phyloP scores from a whole-genome alignment of 1,140 invertebrate species.

The Matsumurasca onukii region DNA sequence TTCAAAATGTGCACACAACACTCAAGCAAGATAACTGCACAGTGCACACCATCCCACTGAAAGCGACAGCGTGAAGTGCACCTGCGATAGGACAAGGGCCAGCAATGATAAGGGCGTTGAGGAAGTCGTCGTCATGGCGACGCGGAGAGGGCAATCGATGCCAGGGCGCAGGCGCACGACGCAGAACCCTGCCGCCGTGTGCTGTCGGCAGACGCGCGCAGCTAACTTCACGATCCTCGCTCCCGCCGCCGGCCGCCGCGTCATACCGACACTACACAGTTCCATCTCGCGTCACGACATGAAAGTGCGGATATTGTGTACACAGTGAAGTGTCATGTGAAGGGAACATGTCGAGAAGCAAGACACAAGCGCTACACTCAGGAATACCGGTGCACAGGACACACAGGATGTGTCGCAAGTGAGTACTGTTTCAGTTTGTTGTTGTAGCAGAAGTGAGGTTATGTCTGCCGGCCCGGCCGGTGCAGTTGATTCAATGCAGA shows the following conservation, averaged over 20 bases:
- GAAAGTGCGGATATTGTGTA: too few relatives aligned
- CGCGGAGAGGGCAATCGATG: constrained; percentile 7
- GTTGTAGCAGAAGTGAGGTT: constrained; percentile 10
- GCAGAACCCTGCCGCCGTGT: too few relatives aligned
- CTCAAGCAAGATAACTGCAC: too few relatives aligned
- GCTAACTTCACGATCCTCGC: too few relatives aligned
- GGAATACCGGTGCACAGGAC: not conserved
- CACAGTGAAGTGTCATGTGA: too few relatives aligned
- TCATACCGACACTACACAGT: not conserved
- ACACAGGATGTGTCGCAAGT: constrained; percentile 23
- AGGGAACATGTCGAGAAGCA: constrained; percentile 7
- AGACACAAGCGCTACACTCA: not conserved
- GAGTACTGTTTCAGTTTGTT: not conserved
- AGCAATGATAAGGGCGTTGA: constrained; percentile 21
- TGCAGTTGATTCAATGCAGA: not conserved
- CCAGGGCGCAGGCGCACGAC: not conserved
- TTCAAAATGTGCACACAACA: too few relatives aligned
- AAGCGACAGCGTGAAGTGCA: too few relatives aligned
- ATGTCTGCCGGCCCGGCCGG: constrained; percentile 1
- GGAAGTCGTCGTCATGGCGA: constrained; percentile 10
- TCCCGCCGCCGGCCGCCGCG: not conserved
- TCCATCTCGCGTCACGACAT: not conserved
- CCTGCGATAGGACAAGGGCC: not conserved
- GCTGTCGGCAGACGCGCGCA: too few relatives aligned
- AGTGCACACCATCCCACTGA: too few relatives aligned